Conservation (phyloP, 2,113 vertebrate genomes). For the Antechinus flavipes region DNA sequence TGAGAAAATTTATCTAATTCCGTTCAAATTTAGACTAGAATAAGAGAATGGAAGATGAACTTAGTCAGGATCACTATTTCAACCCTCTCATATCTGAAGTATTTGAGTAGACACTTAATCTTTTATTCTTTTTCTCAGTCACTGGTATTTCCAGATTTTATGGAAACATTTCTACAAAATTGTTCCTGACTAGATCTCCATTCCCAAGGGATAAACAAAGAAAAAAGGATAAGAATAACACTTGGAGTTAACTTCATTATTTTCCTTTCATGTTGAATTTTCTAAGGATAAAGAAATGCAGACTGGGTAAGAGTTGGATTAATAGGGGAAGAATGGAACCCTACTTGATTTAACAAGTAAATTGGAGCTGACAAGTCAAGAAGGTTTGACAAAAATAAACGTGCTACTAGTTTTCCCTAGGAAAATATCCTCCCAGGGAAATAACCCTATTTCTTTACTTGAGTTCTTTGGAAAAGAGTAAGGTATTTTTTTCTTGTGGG, state of each 20-base stretch:
- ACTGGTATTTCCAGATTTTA: not conserved
- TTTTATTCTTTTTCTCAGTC: not conserved
- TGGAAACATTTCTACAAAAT: not conserved
- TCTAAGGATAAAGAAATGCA: not conserved
- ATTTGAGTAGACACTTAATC: not conserved
- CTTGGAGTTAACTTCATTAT: not conserved
- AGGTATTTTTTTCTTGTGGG: conserved; percentile 41
- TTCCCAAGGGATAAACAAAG: not conserved
- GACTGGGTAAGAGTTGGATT: not conserved
- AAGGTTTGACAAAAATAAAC: not conserved
- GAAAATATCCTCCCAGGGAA: not conserved
- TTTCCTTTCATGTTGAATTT: not conserved
- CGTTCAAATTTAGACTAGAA: not conserved
- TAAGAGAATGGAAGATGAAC: not conserved
- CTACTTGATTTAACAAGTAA: not conserved
- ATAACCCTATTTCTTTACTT: conserved; percentile 27
- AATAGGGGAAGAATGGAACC: not conserved
- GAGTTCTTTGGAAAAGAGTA: conserved; percentile 59
- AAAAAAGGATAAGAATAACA: not conserved
- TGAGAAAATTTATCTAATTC: not conserved
- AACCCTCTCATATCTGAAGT: not conserved
- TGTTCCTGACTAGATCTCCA: not conserved
- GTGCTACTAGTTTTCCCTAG: not conserved
- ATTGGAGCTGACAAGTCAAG: fast-evolving
- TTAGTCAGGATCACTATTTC: not conserved